Base-by-base conservation (phyloP, 2,888 invertebrate genomes). In the Tribolium freemani region DNA sequence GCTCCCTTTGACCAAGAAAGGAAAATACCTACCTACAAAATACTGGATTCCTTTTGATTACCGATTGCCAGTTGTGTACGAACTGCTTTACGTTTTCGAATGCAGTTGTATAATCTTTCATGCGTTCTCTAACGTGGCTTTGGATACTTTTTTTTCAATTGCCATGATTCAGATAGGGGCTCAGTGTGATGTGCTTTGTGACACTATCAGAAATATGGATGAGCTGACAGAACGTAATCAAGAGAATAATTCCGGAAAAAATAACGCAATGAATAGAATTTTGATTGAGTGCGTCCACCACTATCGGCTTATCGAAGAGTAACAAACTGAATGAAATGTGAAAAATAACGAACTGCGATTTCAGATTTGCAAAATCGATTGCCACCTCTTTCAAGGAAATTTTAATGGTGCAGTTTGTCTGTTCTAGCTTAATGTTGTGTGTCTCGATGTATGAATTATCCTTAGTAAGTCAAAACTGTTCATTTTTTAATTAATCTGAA, bases 151-250 rank as follows among this genome's bases (percentile, higher is more conserved):
- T 30, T 66, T 66, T 45, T 38, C 71, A 5, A 58, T 71, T 10
- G 26, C 51, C 10, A 68, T 72, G 72, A 30, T 68, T 2, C 68
- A 72, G 54, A 68, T 72, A 6, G 61, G 68, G 5, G 72, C 68
- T n/a, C 72, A 72, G 44, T 72, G 44, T 13, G 72, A 72, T 16
- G 9, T 72, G n/a, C 20, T 72, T 6, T 54, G 56, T 44, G 56
- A 72, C 10, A 38, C 46, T 10, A 68, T 72, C 4, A 38, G 16
- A 21, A 10, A 54, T 16, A 44, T 68, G n/a, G 11, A 45, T 20
- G 16, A 51, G 8, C n/a, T 48, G 38, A 51, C 63, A 1, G 13
- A 51, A 31, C n/a, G 6, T 10, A 31, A 10, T n/a, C 11, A 10
- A 31, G 30, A 60, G 26, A 4, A n/a, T 5, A 46, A 48, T 10